Evolutionary conservation across 92 coral and sea anemone species (phyloP), one percentile per base, ranked within the genome.

Genomic region (Epizoanthus fatuus): DNA sequence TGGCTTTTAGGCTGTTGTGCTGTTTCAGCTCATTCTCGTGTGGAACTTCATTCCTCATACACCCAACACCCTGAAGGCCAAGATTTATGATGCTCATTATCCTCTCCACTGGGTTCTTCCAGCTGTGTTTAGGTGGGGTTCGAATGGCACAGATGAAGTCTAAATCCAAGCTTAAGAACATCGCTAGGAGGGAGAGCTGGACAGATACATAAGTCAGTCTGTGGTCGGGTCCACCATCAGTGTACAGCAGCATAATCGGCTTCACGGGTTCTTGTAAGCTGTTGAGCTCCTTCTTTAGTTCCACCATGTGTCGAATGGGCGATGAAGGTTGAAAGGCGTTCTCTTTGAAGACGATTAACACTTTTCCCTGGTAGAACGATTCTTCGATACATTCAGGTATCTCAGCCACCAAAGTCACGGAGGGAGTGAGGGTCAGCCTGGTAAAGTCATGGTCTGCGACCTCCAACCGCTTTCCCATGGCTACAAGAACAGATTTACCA

Each of bases 211-310:
- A 79, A 3, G 84, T 60, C 22, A 83, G 22, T 7, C 78, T 54
- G 60, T 83, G 87, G 47, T 83, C 79, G 15, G 87, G 87, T 25
- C 87, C 87, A 16, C 87, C 79, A 83, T 83, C 68, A 8, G 87
- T 83, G 62, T 83, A 54, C 55, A 83, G 54, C 54, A 71, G 17
- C 25, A 83, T 55, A 62, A 83, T 15, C 19, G 87, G 87, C 19
- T 81, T 81, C 51, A 81, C 75, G 20, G 65, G 65, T 59, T n/a
- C 65, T 22, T 22, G 25, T 22, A 22, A 22, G 25, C 25, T 22
- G 25, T 22, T 22, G 25, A 22, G 25, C 25, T 22, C 25, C 25
- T 22, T 22, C 25, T 22, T 22, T 22, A 22, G 25, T 22, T 22
- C 25, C 25, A 22, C 25, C 25, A 22, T 22, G 25, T 22, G 25